A percentile compares a stretch with the other conserved stretches of the same genome.
Conservation (phyloP, 2,797 vertebrate genomes). For the Perodicticus potto region DNA sequence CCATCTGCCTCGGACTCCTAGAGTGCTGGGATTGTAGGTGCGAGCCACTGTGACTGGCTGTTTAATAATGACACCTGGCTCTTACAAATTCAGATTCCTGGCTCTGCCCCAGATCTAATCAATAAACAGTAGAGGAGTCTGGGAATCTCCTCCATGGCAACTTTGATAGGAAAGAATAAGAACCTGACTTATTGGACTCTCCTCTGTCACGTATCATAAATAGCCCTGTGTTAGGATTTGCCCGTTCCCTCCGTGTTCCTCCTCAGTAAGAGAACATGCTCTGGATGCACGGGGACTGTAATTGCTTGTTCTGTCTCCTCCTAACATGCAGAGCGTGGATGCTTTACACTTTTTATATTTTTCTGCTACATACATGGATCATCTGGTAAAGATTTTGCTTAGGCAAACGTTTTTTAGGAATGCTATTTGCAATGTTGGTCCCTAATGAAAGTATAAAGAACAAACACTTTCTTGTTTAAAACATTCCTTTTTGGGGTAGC, state of each 20-base stretch:
- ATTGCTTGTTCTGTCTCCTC: neutral
- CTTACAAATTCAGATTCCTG: neutral
- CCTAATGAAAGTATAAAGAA: neutral
- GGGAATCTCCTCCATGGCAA: neutral
- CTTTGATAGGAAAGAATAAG: neutral
- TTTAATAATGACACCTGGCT: neutral
- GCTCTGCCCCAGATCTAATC: neutral
- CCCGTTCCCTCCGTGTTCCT: neutral
- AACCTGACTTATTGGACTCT: neutral
- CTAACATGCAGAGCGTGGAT: neutral
- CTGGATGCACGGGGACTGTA: neutral
- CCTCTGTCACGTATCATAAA: neutral
- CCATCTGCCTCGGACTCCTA: no score
- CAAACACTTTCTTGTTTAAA: neutral
- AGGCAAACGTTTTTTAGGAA: neutral
- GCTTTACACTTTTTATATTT: slow-evolving; percentile 8
- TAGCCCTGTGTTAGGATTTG: neutral
- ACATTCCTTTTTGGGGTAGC: neutral
- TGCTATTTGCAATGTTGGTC: neutral
- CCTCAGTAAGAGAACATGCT: neutral
- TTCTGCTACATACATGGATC: neutral
- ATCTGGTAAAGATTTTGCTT: neutral
- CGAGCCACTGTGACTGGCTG: no score
- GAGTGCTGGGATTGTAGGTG: no score
- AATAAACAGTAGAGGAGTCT: neutral